Conservation (phyloP, 1,140 invertebrate species). For the Formica selysi region DNA sequence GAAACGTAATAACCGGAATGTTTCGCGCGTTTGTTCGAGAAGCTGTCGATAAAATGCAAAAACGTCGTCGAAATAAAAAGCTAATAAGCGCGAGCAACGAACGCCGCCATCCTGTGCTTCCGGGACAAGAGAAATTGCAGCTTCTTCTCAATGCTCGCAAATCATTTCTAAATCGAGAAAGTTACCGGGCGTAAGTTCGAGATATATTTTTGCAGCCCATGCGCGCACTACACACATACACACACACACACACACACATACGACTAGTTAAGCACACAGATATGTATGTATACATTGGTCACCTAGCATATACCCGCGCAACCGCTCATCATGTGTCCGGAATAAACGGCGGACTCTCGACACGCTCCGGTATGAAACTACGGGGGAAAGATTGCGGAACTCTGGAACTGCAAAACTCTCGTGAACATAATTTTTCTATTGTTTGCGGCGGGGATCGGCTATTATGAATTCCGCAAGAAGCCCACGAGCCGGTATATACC, state of each 20-base stretch:
- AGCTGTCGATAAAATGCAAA: conserved; percentile 52
- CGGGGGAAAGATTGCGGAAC: conserved; percentile 82
- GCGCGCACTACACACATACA: neutral
- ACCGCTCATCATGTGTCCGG: conserved; percentile 80
- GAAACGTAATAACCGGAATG: conserved; percentile 19
- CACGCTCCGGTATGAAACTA: conserved; percentile 74
- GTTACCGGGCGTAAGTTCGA: conserved; percentile 72
- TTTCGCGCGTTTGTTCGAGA: conserved; percentile 26
- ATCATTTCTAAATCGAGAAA: conserved; percentile 83
- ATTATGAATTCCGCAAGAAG: conserved; percentile 83
- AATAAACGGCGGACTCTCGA: conserved; percentile 80
- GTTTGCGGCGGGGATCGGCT: conserved; percentile 80
- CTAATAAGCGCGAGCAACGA: conserved; percentile 45
- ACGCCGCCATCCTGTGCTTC: neutral
- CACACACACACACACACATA: neutral
- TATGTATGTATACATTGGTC: conserved; percentile 33
- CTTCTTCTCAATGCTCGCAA: conserved; percentile 73
- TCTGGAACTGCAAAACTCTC: conserved; percentile 80
- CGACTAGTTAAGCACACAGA: conserved; percentile 1
- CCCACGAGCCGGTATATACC: conserved; percentile 57
- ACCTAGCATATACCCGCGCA: conserved; percentile 32
- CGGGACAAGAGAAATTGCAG: conserved; percentile 23
- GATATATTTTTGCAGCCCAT: conserved; percentile 69
- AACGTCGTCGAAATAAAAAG: conserved; percentile 38
- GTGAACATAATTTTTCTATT: conserved; percentile 86